A percentile compares a stretch with the other conserved stretches of the same genome.
phyloP scores from a whole-genome alignment of 1,140 invertebrate species.

The Drosophila melanica region DNA sequence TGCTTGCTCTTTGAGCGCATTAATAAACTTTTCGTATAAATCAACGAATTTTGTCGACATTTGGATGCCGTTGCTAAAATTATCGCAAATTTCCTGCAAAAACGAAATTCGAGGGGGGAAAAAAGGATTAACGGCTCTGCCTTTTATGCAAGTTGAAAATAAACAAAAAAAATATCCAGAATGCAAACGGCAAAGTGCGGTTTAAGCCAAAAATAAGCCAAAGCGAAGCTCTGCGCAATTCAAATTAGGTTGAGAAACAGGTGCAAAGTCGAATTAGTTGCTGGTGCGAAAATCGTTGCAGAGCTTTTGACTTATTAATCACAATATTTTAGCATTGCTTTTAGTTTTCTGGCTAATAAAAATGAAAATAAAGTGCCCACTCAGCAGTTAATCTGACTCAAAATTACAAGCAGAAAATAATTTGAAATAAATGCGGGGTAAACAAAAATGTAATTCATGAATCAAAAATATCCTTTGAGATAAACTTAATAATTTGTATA shows the following conservation, averaged over 20 bases:
- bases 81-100: slow-evolving; percentile 36
- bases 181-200: slow-evolving; percentile 26
- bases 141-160: slow-evolving; percentile 12
- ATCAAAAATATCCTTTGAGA: too few species aligned
- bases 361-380: too few species aligned
- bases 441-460: too few species aligned
- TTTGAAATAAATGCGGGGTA: too few species aligned
- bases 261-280: not conserved
- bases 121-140: slow-evolving; percentile 44
- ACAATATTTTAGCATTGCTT: too few species aligned
- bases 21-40: slow-evolving; percentile 80
- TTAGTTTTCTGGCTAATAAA: too few species aligned
- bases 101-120: slow-evolving; percentile 15
- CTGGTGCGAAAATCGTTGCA: not conserved
- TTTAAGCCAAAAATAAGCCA: slow-evolving; percentile 21
- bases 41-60: slow-evolving; percentile 74
- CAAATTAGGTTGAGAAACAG: slow-evolving; percentile 5
- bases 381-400: too few species aligned
- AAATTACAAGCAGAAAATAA: too few species aligned
- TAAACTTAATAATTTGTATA: too few species aligned
- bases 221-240: not conserved
- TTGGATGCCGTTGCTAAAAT: slow-evolving; percentile 49
- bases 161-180: not conserved
- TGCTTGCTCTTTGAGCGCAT: slow-evolving; percentile 48
- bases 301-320: not conserved